phyloP scores from a whole-genome alignment of 2,888 invertebrate genomes.

The Helobdella robusta region DNA sequence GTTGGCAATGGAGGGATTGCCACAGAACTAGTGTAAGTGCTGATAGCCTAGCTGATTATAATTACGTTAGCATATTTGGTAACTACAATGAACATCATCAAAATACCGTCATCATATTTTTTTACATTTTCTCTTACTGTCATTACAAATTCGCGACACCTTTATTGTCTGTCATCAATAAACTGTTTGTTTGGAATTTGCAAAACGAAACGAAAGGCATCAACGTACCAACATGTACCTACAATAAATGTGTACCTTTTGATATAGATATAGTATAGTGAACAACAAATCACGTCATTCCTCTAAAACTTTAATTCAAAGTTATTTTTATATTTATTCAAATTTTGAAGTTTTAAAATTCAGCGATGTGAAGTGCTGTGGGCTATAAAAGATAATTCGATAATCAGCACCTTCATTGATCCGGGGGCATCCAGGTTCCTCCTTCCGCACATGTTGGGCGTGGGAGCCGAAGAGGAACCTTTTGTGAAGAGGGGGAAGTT shows the following conservation, averaged over 20 bases:
- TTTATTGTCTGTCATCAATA: too few species aligned
- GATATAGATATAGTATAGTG: too few species aligned
- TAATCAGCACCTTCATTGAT: conserved; percentile 87
- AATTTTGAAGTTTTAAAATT: conserved; percentile 60
- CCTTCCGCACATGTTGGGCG: conserved; percentile 50
- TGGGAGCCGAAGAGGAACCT: conserved; percentile 34
- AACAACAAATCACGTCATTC: too few species aligned
- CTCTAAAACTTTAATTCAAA: too few species aligned
- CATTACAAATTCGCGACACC: too few species aligned
- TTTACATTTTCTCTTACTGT: too few species aligned
- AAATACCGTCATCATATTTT: too few species aligned
- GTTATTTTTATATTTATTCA: neutral
- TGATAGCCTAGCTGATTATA: too few species aligned
- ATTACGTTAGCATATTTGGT: too few species aligned
- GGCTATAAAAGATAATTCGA: conserved; percentile 84
- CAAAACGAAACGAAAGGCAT: neutral
- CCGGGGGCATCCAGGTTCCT: conserved; percentile 91
- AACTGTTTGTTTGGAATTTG: neutral
- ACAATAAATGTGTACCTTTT: too few species aligned
- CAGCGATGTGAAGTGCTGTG: conserved; percentile 75
- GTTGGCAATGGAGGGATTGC: conserved; percentile 98
- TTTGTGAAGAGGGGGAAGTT: conserved; percentile 45
- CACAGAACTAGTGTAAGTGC: conserved; percentile 70
- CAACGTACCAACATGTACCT: too few species aligned
- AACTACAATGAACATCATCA: too few species aligned